phyloP scores from a whole-genome alignment of 2,113 vertebrate species.

The Trinectes maculatus region DNA sequence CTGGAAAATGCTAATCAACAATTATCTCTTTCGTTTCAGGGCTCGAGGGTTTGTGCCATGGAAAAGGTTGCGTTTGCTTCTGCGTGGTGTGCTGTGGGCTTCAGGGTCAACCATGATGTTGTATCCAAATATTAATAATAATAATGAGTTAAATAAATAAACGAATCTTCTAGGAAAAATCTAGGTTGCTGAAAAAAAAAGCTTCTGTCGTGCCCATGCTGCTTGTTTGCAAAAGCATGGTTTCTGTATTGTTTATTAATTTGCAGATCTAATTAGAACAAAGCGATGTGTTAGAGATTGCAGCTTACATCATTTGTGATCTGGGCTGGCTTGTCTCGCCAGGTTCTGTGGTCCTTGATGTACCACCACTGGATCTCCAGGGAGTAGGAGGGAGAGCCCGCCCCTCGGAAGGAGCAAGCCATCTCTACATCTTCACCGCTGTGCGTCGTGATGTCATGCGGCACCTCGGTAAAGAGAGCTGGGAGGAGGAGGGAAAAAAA shows the following conservation, averaged over 20 bases:
- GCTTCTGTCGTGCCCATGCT: too few relatives aligned
- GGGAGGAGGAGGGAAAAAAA: constrained; percentile 3
- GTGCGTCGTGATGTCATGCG: constrained; percentile 88
- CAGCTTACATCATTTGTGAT: constrained; percentile 85
- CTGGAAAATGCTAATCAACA: constrained; percentile 76
- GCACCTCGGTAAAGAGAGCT: constrained; percentile 95
- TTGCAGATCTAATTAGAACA: neutral
- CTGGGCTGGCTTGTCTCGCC: constrained; percentile 85
- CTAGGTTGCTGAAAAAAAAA: neutral
- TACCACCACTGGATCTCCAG: constrained; percentile 99
- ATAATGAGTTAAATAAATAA: neutral
- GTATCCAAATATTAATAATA: constrained; percentile 14
- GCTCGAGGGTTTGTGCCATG: constrained; percentile 38
- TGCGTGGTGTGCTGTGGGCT: constrained; percentile 28
- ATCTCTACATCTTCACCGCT: constrained; percentile 94
- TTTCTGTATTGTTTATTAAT: too few relatives aligned
- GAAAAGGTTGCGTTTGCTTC: constrained; percentile 51
- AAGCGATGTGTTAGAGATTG: neutral
- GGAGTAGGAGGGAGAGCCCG: constrained; percentile 90
- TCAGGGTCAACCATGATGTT: constrained; percentile 5
- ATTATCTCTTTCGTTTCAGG: constrained; percentile 65
- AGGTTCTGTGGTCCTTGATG: constrained; percentile 85
- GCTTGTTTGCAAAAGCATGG: too few relatives aligned
- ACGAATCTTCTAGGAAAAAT: neutral
- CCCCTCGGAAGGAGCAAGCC: constrained; percentile 96